A percentile compares a stretch with the other conserved stretches of the same genome.
These are phyloP conservation scores for Phylloscopus trochilus DNA, from an alignment of 2,113 vertebrate genomes.

Conservation along the genomic window DNA sequence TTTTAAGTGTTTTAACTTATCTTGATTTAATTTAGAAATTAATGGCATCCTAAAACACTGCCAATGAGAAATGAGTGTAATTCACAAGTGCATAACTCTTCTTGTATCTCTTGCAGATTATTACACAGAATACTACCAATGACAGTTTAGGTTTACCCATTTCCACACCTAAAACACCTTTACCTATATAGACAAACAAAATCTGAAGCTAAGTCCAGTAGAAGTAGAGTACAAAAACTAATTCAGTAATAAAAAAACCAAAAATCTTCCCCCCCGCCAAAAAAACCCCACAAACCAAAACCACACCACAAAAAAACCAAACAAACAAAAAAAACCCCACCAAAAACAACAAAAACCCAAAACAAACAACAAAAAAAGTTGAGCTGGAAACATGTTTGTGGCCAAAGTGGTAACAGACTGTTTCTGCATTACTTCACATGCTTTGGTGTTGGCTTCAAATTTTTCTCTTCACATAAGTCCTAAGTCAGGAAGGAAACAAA, in stretches of 20 bases:
- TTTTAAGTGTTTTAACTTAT: neutral
- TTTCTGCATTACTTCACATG: neutral
- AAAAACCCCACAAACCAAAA: too few species aligned
- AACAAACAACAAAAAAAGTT: too few species aligned
- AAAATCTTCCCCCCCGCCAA: too few species aligned
- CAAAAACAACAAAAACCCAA: neutral
- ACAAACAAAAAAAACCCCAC: too few species aligned
- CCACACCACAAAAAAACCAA: neutral
- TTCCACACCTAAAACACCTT: neutral
- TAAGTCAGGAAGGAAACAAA: neutral
- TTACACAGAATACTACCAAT: neutral
- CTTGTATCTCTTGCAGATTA: neutral
- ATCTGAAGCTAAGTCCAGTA: neutral
- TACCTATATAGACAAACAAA: neutral
- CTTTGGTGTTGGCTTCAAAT: neutral
- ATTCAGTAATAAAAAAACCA: neutral
- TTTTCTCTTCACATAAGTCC: neutral
- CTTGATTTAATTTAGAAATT: neutral
- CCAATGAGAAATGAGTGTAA: neutral
- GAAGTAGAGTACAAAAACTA: neutral
- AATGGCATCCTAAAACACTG: neutral
- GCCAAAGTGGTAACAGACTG: neutral
- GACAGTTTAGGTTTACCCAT: neutral
- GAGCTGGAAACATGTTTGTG: neutral
- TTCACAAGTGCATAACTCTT: neutral